Base-by-base conservation (phyloP, 2,797 vertebrate genomes). In the Diplodus puntazzo region DNA sequence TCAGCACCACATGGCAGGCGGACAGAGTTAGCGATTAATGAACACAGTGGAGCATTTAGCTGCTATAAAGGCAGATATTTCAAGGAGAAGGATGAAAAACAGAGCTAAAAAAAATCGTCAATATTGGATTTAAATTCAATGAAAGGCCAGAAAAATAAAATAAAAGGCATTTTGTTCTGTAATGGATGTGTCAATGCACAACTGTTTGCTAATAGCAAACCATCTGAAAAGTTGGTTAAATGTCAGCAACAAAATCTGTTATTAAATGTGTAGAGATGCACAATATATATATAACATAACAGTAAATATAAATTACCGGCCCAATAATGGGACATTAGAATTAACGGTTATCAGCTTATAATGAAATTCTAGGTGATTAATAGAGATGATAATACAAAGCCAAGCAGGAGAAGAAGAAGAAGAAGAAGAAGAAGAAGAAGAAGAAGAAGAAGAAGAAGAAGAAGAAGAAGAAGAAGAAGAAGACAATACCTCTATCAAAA, bases 51-150 rank as follows among this genome's bases (percentile, higher is more conserved):
- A 58, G 34, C 23, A 58, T 55, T 67, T 50, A 46, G 23, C 30
- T 45, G 23, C 25, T 52, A 54, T 50, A 67, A 27, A 77, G 13
- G 5, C 23, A 39, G 17, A 73, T 45, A 17, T 63, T 49, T 58
- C 6, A 14, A 16, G 1, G 23, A 21, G 10, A 25, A 50, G 8
- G 58, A 12, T 6, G 43, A 50, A 49, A 74, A 25, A 42, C 45
- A 39, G 43, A 61, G 42, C 10, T 53, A 12, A 50, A 63, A 25
- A 3, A 42, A 8, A 39, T 13, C 61, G 11, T 42, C 8, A 25
- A 3, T 5, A 18, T 27, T 48, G 3, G 49, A 62, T 13, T 30
- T 43, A 21, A 1, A 60, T 43, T 53, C 2, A 0, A 7, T 12
- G 45, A 30, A 43, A 43, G 7, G 2, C 18, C n/a, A 54, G 11